A percentile compares a stretch with the other conserved stretches of the same genome.
phyloP scores from a whole-genome alignment of 2,113 vertebrate genomes.

The Chiloscyllium plagiosum region DNA sequence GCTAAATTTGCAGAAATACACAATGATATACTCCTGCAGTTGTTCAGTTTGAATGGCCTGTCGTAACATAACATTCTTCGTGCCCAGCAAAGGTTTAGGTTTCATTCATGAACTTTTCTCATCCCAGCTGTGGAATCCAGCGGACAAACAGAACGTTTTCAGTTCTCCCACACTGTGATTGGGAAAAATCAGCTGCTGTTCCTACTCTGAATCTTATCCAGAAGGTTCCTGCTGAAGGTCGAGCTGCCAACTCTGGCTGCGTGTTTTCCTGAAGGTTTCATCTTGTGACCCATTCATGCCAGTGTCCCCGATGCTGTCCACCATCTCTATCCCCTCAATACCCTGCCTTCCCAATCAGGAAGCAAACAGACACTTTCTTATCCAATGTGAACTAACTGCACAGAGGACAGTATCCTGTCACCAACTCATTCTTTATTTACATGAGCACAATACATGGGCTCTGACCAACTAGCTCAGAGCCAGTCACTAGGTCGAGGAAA shows the following conservation, averaged over 20 bases:
- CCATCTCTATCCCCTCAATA: neutral
- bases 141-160: neutral
- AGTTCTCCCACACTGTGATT: neutral
- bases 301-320: neutral
- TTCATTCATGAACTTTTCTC: neutral
- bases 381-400: too few species aligned
- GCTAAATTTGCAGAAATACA: neutral
- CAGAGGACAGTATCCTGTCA: too few species aligned
- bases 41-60: neutral
- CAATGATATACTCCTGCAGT: neutral
- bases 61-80: neutral
- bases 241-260: neutral
- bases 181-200: neutral
- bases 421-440: too few species aligned
- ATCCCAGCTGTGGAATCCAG: neutral
- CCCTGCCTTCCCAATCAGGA: neutral
- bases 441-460: too few species aligned
- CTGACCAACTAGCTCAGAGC: too few species aligned
- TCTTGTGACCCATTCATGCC: neutral
- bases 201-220: neutral
- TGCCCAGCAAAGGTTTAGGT: neutral
- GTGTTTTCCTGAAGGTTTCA: neutral
- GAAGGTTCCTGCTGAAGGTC: neutral
- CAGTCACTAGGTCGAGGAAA: too few species aligned
- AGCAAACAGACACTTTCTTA: neutral